These are phyloP conservation scores for Amblyjoppa proteus DNA, from an alignment of 2,888 invertebrate genomes.

Conservation along the genomic window DNA sequence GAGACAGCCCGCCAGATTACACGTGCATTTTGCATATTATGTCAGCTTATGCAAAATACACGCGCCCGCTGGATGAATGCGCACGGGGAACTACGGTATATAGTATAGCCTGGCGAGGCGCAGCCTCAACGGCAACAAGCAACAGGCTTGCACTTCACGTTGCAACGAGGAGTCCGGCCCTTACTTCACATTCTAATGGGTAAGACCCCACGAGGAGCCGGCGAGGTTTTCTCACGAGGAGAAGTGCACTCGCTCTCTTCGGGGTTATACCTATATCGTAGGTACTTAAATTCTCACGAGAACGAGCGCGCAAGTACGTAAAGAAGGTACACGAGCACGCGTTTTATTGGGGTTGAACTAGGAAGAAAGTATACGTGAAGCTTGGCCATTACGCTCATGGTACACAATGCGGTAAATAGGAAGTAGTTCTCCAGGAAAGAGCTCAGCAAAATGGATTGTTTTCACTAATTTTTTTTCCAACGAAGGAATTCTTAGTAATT, in stretches of 20 bases:
- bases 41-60: constrained; percentile 66
- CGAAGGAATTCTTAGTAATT: no score
- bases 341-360: constrained; percentile 47
- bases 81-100: constrained; percentile 6
- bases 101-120: constrained; percentile 14
- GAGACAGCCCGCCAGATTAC: constrained; percentile 60
- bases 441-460: background rate
- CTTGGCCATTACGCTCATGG: constrained; percentile 47
- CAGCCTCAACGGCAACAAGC: constrained; percentile 41
- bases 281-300: constrained; percentile 5
- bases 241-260: constrained; percentile 29
- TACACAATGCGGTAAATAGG: constrained; percentile 50
- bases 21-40: constrained; percentile 65
- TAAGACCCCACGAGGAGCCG: constrained; percentile 59
- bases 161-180: constrained; percentile 33
- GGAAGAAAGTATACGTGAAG: constrained; percentile 18
- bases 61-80: constrained; percentile 36
- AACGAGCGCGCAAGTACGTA: constrained; percentile 7
- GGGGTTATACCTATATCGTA: constrained; percentile 12
- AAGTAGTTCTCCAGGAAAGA: constrained; percentile 44
- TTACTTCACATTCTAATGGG: constrained; percentile 58
- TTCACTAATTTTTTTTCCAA: no score
- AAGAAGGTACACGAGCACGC: constrained; percentile 33
- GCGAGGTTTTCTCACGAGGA: constrained; percentile 58
- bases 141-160: constrained; percentile 29